Base-by-base conservation (phyloP, 1,140 invertebrate genomes). In the Cephus cinctus region DNA sequence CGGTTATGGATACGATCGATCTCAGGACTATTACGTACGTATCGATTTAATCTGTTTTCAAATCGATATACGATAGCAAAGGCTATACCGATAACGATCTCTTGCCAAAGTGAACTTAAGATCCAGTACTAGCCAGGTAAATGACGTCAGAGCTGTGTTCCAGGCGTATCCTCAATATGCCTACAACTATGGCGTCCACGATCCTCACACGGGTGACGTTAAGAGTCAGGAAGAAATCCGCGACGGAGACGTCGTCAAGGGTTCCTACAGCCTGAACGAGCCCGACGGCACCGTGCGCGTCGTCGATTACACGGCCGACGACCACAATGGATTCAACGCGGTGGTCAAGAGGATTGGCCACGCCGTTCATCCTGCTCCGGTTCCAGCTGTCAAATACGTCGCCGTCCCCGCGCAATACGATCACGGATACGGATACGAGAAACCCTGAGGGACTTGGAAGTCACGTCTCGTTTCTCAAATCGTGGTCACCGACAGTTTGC, bases 21-120 rank as follows among this genome's bases (percentile, higher is more conserved):
- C 53, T 54, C 54, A 57, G 43, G 58, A 60, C 49, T 52, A 57
- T 46, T 57, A 60, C 36, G 58, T 60, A 53, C 8, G 56, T 59
- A 55, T 50, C 47, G 43, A 50, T 40, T 22, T 42, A 21, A 6
- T 38, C n/a, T 39, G 18, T 15, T 4, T 38, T 3, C 38, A 39
- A 35, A 18, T 18, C 4, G 11, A 36, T 50, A n/a, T n/a, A n/a
- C n/a, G n/a, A n/a, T n/a, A n/a, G n/a, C n/a, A n/a, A n/a, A n/a
- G n/a, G n/a, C n/a, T n/a, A n/a, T n/a, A n/a, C n/a, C n/a, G n/a
- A n/a, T n/a, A n/a, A n/a, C n/a, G n/a, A n/a, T n/a, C n/a, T n/a
- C n/a, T n/a, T n/a, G n/a, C n/a, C n/a, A n/a, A n/a, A n/a, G n/a
- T n/a, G n/a, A n/a, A n/a, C n/a, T n/a, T n/a, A n/a, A n/a, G n/a